phyloP scores from a whole-genome alignment of 2,888 invertebrate species.

The Pheosia gnoma region DNA sequence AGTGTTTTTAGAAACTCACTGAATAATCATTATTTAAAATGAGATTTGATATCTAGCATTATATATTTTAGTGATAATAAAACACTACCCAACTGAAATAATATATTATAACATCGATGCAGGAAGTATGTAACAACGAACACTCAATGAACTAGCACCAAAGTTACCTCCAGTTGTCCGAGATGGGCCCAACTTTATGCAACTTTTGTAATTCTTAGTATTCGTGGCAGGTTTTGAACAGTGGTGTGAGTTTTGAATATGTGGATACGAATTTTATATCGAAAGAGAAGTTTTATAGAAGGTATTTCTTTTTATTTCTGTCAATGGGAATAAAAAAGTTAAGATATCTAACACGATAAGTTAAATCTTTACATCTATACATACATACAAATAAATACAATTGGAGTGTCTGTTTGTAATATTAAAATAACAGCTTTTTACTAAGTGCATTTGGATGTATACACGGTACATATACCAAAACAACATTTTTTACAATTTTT shows the following conservation, averaged over 20 bases:
- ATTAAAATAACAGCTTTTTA: no score
- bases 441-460: no score
- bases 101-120: neutral
- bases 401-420: no score
- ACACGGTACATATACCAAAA: no score
- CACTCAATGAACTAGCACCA: conserved; percentile 23
- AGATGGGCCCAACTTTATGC: conserved; percentile 20
- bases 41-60: no score
- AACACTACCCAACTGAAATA: neutral
- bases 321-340: neutral
- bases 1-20: no score
- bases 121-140: conserved; percentile 5
- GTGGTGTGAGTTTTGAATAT: neutral
- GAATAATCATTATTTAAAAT: no score
- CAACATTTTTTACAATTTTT: no score
- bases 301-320: neutral
- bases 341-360: no score
- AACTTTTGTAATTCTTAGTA: conserved; percentile 21
- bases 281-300: neutral
- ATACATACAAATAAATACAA: no score
- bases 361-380: no score
- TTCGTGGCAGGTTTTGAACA: neutral
- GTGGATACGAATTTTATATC: neutral
- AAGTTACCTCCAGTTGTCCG: conserved; percentile 30
- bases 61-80: no score